phyloP scores from a whole-genome alignment of 2,888 invertebrate genomes.

The Omphaloscelis lunosa region DNA sequence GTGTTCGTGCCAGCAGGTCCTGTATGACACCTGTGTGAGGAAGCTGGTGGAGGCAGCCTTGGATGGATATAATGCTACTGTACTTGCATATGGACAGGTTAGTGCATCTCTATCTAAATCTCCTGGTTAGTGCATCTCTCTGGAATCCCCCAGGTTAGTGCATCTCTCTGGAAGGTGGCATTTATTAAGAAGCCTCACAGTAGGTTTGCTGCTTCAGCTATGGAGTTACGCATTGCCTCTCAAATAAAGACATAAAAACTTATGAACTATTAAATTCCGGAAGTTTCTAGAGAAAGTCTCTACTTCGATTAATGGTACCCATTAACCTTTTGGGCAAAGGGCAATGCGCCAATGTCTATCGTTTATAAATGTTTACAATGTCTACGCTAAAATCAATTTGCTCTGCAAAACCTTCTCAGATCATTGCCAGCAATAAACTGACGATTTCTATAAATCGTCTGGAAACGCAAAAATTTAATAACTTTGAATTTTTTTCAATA shows the following conservation, averaged over 20 bases:
- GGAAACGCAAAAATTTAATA: slow-evolving; percentile 1
- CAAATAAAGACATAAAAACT: no score
- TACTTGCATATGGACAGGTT: slow-evolving; percentile 98
- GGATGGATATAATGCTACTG: slow-evolving; percentile 99
- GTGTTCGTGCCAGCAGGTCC: slow-evolving; percentile 92
- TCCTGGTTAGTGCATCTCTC: slow-evolving; percentile 81
- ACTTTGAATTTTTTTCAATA: slow-evolving; percentile 5
- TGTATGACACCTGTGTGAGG: slow-evolving; percentile 96
- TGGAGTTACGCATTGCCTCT: neutral
- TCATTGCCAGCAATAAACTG: slow-evolving; percentile 11
- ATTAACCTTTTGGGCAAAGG: slow-evolving; percentile 23
- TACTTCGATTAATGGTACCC: neutral
- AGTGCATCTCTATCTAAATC: slow-evolving; percentile 65
- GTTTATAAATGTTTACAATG: slow-evolving; percentile 19
- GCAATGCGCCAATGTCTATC: slow-evolving; percentile 13
- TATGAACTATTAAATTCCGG: neutral
- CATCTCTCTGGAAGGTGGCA: neutral
- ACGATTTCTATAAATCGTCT: slow-evolving; percentile 39
- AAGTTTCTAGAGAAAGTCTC: slow-evolving; percentile 20
- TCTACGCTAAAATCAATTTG: slow-evolving; percentile 26
- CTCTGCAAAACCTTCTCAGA: slow-evolving; percentile 16
- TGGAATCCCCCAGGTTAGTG: slow-evolving; percentile 92
- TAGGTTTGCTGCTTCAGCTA: neutral
- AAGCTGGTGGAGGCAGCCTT: slow-evolving; percentile 97
- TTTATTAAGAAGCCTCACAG: neutral